A percentile compares a stretch with the other conserved stretches of the same genome.
These are phyloP conservation scores for Antechinus stuartii DNA, from an alignment of 2,113 vertebrate genomes.

Conservation along the genomic window DNA sequence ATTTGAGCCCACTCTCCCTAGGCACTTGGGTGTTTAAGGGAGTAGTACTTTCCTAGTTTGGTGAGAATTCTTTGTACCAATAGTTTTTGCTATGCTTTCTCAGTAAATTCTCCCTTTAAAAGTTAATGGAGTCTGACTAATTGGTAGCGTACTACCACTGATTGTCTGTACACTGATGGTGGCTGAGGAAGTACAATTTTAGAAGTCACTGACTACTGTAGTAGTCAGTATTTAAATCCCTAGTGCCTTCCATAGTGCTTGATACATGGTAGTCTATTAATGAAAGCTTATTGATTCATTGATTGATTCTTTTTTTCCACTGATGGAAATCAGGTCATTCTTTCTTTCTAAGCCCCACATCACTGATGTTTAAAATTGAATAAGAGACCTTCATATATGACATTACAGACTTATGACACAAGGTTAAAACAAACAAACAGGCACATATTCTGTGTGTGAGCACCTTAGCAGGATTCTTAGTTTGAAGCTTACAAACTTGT, in stretches of 20 bases:
- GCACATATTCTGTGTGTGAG: neutral
- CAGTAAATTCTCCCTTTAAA: neutral
- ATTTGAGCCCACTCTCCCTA: neutral
- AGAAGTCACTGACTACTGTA: neutral
- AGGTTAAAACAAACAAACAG: neutral
- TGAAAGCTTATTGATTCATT: neutral
- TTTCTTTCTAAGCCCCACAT: neutral
- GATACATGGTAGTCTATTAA: neutral
- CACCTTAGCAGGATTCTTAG: neutral
- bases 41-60: neutral
- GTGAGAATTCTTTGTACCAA: neutral
- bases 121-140: neutral
- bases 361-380: neutral
- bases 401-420: neutral
- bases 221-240: neutral
- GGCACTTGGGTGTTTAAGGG: neutral
- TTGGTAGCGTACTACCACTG: neutral
- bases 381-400: neutral
- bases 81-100: neutral
- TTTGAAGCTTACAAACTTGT: neutral
- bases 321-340: neutral
- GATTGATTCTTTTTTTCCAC: neutral
- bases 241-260: neutral
- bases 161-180: neutral
- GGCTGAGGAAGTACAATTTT: neutral